Conservation (phyloP, 1,140 invertebrate species). For the Varroa destructor region DNA sequence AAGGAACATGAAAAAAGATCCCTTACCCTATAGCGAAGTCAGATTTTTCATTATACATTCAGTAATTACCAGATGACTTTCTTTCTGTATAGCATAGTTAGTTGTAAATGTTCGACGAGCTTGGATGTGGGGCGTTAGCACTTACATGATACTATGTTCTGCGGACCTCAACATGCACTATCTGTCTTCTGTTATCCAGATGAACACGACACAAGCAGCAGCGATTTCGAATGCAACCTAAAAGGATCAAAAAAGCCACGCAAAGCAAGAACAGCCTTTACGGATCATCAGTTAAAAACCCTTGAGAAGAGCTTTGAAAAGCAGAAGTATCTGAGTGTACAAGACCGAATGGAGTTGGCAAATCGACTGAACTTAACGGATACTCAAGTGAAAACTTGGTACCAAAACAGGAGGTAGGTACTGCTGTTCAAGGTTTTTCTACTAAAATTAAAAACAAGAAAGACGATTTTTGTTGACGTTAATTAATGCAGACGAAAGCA, state of each 20-base stretch:
- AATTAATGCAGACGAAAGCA: too few species aligned
- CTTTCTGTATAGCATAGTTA: too few species aligned
- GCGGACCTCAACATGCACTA: too few species aligned
- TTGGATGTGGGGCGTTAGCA: too few species aligned
- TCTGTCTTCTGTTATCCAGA: not conserved
- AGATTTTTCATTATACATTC: too few species aligned
- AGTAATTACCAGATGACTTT: too few species aligned
- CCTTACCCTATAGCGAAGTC: too few species aligned
- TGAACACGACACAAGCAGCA: constrained; percentile 5
- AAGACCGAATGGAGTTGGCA: constrained; percentile 48
- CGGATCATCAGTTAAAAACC: constrained; percentile 28
- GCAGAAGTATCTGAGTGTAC: constrained; percentile 48
- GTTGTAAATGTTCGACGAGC: too few species aligned
- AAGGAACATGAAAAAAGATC: too few species aligned
- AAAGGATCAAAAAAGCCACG: constrained; percentile 25
- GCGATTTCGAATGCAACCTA: constrained; percentile 25
- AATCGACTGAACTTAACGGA: constrained; percentile 45
- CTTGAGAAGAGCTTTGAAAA: constrained; percentile 46
- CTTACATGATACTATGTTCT: too few species aligned
- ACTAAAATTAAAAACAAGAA: not conserved
- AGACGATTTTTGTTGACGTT: not conserved
- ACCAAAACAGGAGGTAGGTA: constrained; percentile 46
- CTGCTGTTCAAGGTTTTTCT: not conserved
- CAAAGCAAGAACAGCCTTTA: constrained; percentile 28
- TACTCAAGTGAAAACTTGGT: constrained; percentile 50